Percentiles rank a stretch among this genome's conserved stretches.
Evolutionary conservation across 2,797 vertebrate genomes (phyloP).

Genomic region (Sylvilagus floridanus): DNA sequence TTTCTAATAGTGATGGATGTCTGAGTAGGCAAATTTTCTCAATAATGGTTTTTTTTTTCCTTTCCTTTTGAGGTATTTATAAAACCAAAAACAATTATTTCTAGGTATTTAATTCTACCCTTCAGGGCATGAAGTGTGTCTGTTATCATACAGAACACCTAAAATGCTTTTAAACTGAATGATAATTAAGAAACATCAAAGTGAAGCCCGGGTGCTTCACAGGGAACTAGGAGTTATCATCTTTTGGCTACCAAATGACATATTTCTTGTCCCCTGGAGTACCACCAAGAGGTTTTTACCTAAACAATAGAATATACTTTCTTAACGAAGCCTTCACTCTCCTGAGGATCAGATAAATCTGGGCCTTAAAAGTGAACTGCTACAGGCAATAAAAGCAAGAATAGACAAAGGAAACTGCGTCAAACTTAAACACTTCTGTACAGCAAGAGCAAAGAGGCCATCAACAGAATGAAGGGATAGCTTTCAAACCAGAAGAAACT

Average conservation of each 20-base stretch:
- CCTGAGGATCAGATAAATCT: conserved; percentile 63
- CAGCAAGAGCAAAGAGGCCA: neutral
- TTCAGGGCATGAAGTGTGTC: conserved; percentile 71
- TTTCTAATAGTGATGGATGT: conserved; percentile 80
- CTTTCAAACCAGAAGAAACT: neutral
- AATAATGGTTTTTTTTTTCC: conserved; percentile 58
- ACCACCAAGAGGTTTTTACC: conserved; percentile 59
- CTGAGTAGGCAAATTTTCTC: conserved; percentile 77
- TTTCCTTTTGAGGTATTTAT: conserved; percentile 78
- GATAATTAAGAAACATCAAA: conserved; percentile 83
- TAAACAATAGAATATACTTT: conserved; percentile 68
- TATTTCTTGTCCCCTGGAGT: conserved; percentile 67
- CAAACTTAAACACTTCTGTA: conserved; percentile 28
- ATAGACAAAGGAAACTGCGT: conserved; percentile 39
- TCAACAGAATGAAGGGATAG: neutral
- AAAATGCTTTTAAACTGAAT: conserved; percentile 77
- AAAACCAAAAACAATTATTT: conserved; percentile 82
- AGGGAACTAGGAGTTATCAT: conserved; percentile 65
- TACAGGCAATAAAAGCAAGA: conserved; percentile 62
- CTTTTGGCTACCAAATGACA: conserved; percentile 70
- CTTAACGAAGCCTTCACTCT: conserved; percentile 67
- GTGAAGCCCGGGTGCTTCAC: conserved; percentile 67
- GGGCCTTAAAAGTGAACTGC: conserved; percentile 68
- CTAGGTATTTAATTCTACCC: conserved; percentile 77
- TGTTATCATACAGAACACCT: conserved; percentile 77